Percentiles rank a stretch among this genome's conserved stretches.
Evolutionary conservation across 2,888 invertebrate species (phyloP).

Genomic region (Seladonia tumulorum): DNA sequence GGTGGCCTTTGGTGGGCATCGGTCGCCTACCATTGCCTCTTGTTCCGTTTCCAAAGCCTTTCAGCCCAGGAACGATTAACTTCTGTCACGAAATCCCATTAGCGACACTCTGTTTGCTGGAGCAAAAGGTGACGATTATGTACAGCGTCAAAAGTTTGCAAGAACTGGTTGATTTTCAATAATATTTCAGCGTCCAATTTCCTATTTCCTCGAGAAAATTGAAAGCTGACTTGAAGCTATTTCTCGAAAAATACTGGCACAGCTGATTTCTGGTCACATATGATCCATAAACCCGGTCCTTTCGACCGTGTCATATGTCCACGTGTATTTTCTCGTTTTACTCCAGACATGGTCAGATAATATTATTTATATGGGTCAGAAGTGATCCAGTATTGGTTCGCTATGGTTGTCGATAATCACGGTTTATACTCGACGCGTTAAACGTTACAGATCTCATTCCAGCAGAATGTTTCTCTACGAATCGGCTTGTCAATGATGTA

Average conservation of each 20-base stretch:
- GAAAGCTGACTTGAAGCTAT: neutral
- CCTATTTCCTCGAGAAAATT: neutral
- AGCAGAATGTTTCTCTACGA: no score
- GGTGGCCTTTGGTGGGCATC: slow-evolving; percentile 12
- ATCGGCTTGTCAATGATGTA: neutral
- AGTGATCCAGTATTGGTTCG: no score
- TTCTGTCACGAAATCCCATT: neutral
- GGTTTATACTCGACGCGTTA: no score
- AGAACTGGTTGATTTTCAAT: neutral
- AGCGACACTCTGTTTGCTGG: neutral
- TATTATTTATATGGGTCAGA: no score
- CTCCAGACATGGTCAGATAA: no score
- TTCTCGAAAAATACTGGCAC: neutral
- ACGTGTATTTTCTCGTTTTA: no score
- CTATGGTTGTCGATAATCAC: no score
- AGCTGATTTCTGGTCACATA: no score
- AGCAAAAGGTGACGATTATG: neutral
- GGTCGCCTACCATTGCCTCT: slow-evolving; percentile 23
- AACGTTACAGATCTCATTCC: no score
- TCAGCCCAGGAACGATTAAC: slow-evolving; percentile 20
- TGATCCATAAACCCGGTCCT: no score
- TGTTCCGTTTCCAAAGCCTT: slow-evolving; percentile 24
- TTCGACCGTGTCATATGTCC: no score
- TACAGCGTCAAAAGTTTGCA: neutral
- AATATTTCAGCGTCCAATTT: neutral